Base-by-base conservation (phyloP, 1,140 invertebrate genomes). In the Holcopasites calliopsidis region DNA sequence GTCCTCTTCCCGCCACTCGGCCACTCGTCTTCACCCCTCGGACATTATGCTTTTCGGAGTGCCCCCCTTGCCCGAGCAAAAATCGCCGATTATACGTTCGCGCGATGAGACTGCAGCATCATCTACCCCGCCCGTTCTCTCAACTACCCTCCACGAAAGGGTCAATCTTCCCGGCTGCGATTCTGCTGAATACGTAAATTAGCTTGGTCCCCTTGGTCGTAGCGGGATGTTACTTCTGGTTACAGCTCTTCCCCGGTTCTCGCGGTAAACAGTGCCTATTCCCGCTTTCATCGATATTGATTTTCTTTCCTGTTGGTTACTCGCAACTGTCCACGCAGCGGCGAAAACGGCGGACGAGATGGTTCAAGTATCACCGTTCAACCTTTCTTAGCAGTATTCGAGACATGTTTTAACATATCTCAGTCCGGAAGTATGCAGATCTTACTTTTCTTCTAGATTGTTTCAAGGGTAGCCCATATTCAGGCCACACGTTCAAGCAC, bases 71-170 rank as follows among this genome's bases (percentile, higher is more conserved):
- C 2, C 2, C 6, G 21, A 18, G 72, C 76, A 69, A 82, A 83
- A 79, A 82, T 72, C 71, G 69, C 72, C 80, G 64, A 80, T 83
- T 73, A 83, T 72, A 73, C 72, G 71, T 58, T 79, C 40, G 72
- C 69, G 60, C 66, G 68, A 42, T 42, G 55, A 42, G 64, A 79
- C 42, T 62, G 38, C 55, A n/a, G 49, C 23, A 70, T 76, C 65
- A 73, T 16, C 16, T 26, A 8, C 0, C 26, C 10, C 8, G n/a
- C 8, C 13, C 5, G 13, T 1, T 16, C 8, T 3, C 16, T 18
- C 11, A 13, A 77, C 50, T 23, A n/a, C 13, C n/a, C 23, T 49
- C 26, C 21, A 35, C n/a, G 52, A 47, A 55, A 62, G n/a, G 55
- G 44, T 72, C 47, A 50, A 64, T 21, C 23, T 38, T 71, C 57